These are phyloP conservation scores for Artemia franciscana DNA, from an alignment of 1,140 invertebrate species.

Conservation along the genomic window DNA sequence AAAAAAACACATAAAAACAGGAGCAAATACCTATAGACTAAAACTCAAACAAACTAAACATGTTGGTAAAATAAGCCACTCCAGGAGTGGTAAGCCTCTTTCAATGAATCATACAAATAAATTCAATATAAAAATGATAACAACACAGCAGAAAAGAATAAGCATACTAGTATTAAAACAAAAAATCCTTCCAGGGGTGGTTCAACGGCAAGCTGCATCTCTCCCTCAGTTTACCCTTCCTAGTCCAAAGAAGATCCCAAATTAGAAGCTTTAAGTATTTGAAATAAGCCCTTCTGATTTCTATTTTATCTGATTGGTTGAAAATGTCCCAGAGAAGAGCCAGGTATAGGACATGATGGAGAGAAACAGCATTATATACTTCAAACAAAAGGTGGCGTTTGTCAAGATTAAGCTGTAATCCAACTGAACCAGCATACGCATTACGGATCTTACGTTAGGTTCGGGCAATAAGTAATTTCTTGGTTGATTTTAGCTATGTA, in stretches of 20 bases:
- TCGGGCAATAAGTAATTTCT: neutral
- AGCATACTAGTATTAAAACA: no score
- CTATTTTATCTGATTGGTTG: neutral
- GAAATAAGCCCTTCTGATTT: neutral
- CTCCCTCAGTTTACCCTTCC: neutral
- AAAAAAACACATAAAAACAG: no score
- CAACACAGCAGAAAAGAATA: no score
- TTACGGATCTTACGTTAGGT: neutral
- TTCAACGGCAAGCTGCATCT: no score
- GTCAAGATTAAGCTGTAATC: neutral
- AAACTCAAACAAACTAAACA: no score
- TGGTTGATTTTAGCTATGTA: no score
- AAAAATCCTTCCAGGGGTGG: no score
- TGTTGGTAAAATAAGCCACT: no score
- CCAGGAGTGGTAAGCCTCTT: no score
- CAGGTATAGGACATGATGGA: neutral
- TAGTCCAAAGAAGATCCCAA: neutral
- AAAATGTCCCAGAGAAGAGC: neutral
- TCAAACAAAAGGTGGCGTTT: neutral
- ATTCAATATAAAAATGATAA: no score
- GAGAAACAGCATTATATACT: neutral
- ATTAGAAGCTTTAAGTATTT: neutral
- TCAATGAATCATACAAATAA: no score
- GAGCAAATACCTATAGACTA: no score
- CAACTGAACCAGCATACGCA: neutral